phyloP scores from a whole-genome alignment of 2,888 invertebrate genomes.

The Flexamia atlantica region DNA sequence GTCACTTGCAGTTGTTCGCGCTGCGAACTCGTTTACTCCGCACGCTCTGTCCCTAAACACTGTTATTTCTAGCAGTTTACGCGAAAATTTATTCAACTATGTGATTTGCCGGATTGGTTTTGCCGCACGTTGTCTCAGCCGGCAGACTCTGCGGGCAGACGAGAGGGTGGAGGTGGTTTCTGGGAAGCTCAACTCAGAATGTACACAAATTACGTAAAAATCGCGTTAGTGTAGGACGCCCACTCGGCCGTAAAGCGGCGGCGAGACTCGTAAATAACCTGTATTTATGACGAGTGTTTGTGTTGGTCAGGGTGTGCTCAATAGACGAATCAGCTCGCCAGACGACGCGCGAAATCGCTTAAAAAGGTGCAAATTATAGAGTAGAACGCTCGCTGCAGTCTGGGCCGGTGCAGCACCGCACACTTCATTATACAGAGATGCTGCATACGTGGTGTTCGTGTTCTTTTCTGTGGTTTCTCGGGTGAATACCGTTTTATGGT shows the following conservation, averaged over 20 bases:
- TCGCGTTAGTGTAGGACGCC: slow-evolving; percentile 53
- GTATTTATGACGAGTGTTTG: slow-evolving; percentile 42
- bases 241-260: slow-evolving; percentile 44
- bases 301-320: slow-evolving; percentile 40
- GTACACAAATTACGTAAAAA: slow-evolving; percentile 60
- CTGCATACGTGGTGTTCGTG: no score
- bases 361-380: slow-evolving; percentile 55
- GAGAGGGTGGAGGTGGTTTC: slow-evolving; percentile 21
- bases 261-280: slow-evolving; percentile 41
- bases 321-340: slow-evolving; percentile 53
- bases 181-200: slow-evolving; percentile 45
- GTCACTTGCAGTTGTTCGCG: background rate
- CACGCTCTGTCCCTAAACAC: slow-evolving; percentile 42
- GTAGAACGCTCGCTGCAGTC: slow-evolving; percentile 34
- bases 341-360: slow-evolving; percentile 49
- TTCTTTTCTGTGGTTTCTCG: no score
- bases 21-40: slow-evolving; percentile 15
- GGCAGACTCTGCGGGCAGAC: slow-evolving; percentile 18
- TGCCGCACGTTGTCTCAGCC: background rate
- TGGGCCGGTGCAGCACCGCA: background rate
- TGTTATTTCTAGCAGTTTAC: slow-evolving; percentile 53
- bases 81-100: slow-evolving; percentile 48
- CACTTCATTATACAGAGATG: background rate
- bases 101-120: slow-evolving; percentile 56
- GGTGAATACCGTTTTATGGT: no score